These are phyloP conservation scores for Eidolon helvum DNA, from an alignment of 2,113 vertebrate species.

Conservation along the genomic window DNA sequence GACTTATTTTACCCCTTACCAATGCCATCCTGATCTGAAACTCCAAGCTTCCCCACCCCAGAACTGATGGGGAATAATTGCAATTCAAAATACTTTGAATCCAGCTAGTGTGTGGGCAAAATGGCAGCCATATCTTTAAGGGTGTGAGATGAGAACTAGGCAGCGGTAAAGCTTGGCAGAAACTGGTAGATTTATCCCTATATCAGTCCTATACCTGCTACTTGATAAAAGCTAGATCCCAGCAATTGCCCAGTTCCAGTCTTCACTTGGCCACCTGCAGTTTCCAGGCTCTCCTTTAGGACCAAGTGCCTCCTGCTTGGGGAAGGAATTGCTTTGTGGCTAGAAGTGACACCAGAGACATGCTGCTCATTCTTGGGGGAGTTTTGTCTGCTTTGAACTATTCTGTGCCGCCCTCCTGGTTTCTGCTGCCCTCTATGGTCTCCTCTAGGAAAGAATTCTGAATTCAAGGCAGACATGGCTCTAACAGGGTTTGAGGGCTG, in stretches of 20 bases:
- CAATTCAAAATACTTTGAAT: background rate
- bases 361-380: background rate
- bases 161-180: background rate
- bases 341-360: background rate
- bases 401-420: background rate
- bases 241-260: background rate
- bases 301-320: background rate
- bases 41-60: background rate
- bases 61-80: background rate
- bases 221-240: background rate
- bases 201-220: background rate
- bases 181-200: background rate
- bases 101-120: background rate
- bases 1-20: background rate
- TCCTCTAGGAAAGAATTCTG: background rate
- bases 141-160: background rate
- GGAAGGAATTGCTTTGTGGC: background rate
- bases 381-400: background rate
- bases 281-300: accelerated
- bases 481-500: background rate
- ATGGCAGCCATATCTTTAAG: background rate
- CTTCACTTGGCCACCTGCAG: background rate
- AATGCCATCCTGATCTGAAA: background rate
- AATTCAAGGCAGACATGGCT: background rate
- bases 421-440: background rate